Conservation (phyloP, 2,888 invertebrate genomes). For the Apamea monoglypha region DNA sequence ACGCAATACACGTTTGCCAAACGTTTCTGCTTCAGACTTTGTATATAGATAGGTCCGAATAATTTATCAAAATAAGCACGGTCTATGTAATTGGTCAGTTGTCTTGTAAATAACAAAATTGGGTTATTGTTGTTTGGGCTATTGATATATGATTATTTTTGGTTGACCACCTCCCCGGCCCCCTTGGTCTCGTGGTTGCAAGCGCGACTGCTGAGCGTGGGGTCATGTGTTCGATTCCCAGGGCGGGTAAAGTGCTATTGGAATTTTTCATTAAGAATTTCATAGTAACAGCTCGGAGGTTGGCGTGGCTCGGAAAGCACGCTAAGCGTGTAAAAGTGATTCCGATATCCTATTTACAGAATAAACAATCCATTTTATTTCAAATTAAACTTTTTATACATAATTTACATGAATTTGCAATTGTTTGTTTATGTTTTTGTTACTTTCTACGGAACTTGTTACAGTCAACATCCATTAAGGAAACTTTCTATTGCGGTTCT, state of each 20-base stretch:
- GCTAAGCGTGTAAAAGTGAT: not conserved
- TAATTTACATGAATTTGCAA: slow-evolving; percentile 30
- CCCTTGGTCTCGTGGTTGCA: too few relatives aligned
- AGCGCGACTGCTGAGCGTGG: too few relatives aligned
- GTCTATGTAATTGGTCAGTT: not conserved
- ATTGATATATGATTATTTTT: not conserved
- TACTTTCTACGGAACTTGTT: slow-evolving; percentile 19
- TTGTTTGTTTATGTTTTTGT: slow-evolving; percentile 17
- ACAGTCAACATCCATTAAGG: slow-evolving; percentile 15
- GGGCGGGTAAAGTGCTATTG: too few relatives aligned
- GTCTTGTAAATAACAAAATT: too few relatives aligned
- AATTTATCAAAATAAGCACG: not conserved
- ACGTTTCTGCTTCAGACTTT: not conserved
- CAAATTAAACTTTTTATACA: not conserved
- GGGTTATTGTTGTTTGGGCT: too few relatives aligned
- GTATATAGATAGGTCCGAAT: not conserved
- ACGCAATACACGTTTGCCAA: not conserved
- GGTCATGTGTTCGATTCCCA: too few relatives aligned
- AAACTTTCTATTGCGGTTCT: slow-evolving; percentile 27
- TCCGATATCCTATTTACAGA: not conserved
- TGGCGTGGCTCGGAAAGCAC: too few relatives aligned
- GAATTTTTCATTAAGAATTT: too few relatives aligned
- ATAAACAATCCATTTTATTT: not conserved
- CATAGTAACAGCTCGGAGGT: too few relatives aligned
- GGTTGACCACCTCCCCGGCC: too few relatives aligned